Conservation (phyloP, 2,113 vertebrate genomes). For the Nycticryphes semicollaris region DNA sequence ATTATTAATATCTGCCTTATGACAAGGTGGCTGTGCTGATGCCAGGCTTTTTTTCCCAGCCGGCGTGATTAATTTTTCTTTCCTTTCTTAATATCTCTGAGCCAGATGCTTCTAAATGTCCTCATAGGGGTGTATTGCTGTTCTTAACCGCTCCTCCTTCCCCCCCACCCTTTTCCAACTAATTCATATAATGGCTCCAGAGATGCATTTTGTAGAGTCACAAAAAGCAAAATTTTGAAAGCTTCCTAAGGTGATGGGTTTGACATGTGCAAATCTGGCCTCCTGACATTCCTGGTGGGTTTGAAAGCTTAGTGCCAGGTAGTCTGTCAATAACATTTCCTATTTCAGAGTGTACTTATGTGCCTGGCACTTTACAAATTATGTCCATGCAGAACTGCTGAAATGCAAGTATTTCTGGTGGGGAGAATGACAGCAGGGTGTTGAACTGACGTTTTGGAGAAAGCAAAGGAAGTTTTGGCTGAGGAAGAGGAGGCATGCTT, state of each 20-base stretch:
- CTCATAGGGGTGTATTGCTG: conserved; percentile 77
- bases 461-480: not conserved
- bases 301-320: conserved; percentile 21
- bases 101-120: conserved; percentile 74
- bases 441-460: not conserved
- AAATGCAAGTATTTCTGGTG: conserved; percentile 16
- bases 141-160: conserved; percentile 72
- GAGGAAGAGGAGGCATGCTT: not conserved
- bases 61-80: conserved; percentile 78
- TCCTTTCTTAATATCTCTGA: conserved; percentile 85
- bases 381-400: conserved; percentile 27
- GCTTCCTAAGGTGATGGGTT: conserved; percentile 17
- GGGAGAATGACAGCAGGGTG: not conserved
- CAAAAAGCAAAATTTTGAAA: conserved; percentile 54
- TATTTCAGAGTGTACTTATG: not conserved
- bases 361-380: conserved; percentile 53
- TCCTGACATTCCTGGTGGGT: not conserved
- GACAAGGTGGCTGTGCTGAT: conserved; percentile 69
- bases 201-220: conserved; percentile 70
- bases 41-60: conserved; percentile 42
- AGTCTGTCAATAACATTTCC: conserved; percentile 15
- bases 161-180: conserved; percentile 17
- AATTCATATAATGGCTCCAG: conserved; percentile 83
- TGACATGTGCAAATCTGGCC: conserved; percentile 14
- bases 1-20: conserved; percentile 69